A percentile compares a stretch with the other conserved stretches of the same genome.
Conservation (phyloP, 2,113 vertebrate species). For the Scortum barcoo region DNA sequence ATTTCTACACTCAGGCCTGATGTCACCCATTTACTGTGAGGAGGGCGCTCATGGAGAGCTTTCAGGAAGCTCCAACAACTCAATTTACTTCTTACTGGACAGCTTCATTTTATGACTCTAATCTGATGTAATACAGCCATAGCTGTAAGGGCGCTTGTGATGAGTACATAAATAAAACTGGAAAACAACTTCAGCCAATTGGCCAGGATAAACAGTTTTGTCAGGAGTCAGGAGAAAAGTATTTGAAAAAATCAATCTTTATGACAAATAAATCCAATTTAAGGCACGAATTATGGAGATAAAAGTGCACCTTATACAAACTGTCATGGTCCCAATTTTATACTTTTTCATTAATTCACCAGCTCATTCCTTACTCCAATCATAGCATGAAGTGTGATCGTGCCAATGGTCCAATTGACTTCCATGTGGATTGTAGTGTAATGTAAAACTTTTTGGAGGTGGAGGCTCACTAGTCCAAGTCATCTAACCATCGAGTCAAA, state of each 20-base stretch:
- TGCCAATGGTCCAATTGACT: neutral
- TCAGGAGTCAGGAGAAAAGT: neutral
- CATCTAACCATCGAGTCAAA: neutral
- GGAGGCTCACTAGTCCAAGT: neutral
- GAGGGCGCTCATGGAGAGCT: constrained; percentile 27
- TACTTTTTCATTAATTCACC: neutral
- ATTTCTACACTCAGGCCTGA: constrained; percentile 22
- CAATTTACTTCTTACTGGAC: constrained; percentile 23
- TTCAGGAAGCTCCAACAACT: constrained; percentile 51
- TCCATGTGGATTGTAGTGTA: neutral
- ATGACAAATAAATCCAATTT: neutral
- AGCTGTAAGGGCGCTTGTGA: neutral
- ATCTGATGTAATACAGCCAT: constrained; percentile 11
- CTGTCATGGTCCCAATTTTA: neutral
- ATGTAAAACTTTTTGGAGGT: neutral
- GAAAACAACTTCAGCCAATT: neutral
- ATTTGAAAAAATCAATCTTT: neutral
- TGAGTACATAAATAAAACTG: neutral
- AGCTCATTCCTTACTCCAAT: neutral
- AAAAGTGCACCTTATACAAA: neutral
- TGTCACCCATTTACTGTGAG: constrained; percentile 49
- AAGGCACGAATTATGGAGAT: neutral
- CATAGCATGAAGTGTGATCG: neutral
- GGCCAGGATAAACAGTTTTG: neutral
- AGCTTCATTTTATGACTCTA: constrained; percentile 27